Evolutionary conservation across 2,888 invertebrate genomes (phyloP).

Genomic region (Plebejus melissa): DNA sequence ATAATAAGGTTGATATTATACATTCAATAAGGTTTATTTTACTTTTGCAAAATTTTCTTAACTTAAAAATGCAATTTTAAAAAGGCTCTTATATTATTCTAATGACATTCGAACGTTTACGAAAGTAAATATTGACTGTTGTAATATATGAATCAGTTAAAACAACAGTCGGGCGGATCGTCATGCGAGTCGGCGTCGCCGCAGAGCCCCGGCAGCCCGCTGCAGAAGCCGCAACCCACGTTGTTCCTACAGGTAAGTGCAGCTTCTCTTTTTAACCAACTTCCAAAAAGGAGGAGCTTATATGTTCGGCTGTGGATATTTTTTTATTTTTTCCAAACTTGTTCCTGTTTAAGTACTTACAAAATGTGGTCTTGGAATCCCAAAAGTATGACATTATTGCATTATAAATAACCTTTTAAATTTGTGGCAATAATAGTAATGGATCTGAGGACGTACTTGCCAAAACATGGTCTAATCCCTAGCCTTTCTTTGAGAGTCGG

Average conservation of each 20-base stretch:
- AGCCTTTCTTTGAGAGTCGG: too few relatives aligned
- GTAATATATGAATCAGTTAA: slow-evolving; percentile 47
- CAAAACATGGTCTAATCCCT: too few relatives aligned
- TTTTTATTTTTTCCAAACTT: too few relatives aligned
- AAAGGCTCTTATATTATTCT: neutral
- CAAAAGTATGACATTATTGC: too few relatives aligned
- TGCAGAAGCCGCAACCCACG: slow-evolving; percentile 69
- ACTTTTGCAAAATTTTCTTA: neutral
- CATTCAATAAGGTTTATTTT: neutral
- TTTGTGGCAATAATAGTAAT: too few relatives aligned
- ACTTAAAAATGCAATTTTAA: neutral
- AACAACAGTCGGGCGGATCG: slow-evolving; percentile 70
- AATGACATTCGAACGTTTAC: neutral
- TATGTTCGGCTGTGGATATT: too few relatives aligned
- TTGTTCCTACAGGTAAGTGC: slow-evolving; percentile 61
- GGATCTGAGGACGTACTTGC: too few relatives aligned
- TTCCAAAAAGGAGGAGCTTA: too few relatives aligned
- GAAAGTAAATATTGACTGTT: slow-evolving; percentile 13
- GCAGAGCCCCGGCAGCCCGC: slow-evolving; percentile 80
- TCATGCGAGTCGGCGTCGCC: slow-evolving; percentile 81
- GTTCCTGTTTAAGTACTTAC: too few relatives aligned
- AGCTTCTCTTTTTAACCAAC: too few relatives aligned
- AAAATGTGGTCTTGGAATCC: too few relatives aligned
- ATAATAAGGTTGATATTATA: neutral
- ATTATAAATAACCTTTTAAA: too few relatives aligned